Percentiles rank a stretch among this genome's conserved stretches.
Evolutionary conservation across 2,888 invertebrate genomes (phyloP).

Genomic region (Rhagium mordax): DNA sequence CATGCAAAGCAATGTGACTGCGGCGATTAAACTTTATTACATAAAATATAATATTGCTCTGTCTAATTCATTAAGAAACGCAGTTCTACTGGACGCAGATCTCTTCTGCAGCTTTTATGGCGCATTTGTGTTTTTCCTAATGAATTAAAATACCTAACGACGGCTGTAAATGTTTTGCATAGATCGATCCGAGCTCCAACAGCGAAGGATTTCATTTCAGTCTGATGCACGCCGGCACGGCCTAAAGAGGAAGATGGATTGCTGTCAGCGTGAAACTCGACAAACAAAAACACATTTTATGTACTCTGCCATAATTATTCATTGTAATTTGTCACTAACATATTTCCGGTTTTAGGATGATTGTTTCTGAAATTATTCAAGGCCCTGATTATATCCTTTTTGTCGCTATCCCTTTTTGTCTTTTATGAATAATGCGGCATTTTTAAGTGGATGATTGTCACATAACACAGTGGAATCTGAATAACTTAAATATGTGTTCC

Average conservation of each 20-base stretch:
- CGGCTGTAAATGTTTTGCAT: constrained; percentile 26
- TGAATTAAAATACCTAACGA: constrained; percentile 25
- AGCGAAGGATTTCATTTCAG: constrained; percentile 18
- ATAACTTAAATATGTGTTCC: not conserved
- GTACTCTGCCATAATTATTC: constrained; percentile 58
- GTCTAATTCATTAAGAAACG: constrained; percentile 14
- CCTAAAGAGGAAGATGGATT: constrained; percentile 50
- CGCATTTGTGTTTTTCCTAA: constrained; percentile 26
- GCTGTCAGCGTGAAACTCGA: constrained; percentile 47
- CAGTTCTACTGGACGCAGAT: not conserved
- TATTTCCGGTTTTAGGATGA: constrained; percentile 58
- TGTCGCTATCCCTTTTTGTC: constrained; percentile 11
- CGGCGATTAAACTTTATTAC: not conserved
- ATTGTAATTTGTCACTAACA: constrained; percentile 60
- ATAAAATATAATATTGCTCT: not conserved
- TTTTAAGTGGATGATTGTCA: not conserved
- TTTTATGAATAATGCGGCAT: constrained; percentile 11
- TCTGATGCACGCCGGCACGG: constrained; percentile 30
- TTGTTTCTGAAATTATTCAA: constrained; percentile 38
- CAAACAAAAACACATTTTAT: constrained; percentile 56
- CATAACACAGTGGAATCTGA: not conserved
- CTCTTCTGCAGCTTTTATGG: constrained; percentile 12
- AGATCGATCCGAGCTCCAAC: constrained; percentile 21
- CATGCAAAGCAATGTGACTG: not conserved
- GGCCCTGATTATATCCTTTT: constrained; percentile 25